These are phyloP conservation scores for Ceratitis capitata DNA, from an alignment of 1,140 invertebrate species.

Conservation along the genomic window DNA sequence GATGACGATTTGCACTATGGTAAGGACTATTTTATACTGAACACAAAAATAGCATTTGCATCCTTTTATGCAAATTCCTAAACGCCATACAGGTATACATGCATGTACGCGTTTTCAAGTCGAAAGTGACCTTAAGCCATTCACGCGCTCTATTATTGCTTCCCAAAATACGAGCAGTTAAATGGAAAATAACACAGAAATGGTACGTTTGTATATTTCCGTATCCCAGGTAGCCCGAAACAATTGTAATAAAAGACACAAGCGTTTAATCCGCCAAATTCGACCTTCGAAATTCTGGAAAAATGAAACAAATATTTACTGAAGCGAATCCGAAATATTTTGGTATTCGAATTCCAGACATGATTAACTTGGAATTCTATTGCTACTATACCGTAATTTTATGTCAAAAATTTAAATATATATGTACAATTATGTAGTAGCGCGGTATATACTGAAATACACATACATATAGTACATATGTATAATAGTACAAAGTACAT, in stretches of 20 bases:
- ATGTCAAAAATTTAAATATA: too few relatives aligned
- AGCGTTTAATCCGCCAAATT: neutral
- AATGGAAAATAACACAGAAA: neutral
- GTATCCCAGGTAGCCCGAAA: neutral
- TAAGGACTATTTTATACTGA: slow-evolving; percentile 10
- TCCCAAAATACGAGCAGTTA: too few relatives aligned
- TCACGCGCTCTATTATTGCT: neutral
- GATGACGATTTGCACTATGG: neutral
- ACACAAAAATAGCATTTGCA: neutral
- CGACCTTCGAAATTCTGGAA: neutral
- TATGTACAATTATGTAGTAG: too few relatives aligned
- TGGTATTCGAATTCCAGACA: neutral
- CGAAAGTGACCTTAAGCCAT: too few relatives aligned
- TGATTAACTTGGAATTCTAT: neutral
- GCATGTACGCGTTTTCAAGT: neutral
- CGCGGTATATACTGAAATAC: too few relatives aligned
- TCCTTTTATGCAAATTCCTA: slow-evolving; percentile 1
- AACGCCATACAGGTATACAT: neutral
- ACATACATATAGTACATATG: neutral
- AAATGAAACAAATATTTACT: neutral
- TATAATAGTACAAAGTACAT: neutral
- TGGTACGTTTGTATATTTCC: neutral
- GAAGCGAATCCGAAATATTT: neutral
- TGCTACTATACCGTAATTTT: neutral
- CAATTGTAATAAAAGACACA: neutral